These are phyloP conservation scores for Thermophis baileyi DNA, from an alignment of 2,113 vertebrate genomes.

Conservation along the genomic window DNA sequence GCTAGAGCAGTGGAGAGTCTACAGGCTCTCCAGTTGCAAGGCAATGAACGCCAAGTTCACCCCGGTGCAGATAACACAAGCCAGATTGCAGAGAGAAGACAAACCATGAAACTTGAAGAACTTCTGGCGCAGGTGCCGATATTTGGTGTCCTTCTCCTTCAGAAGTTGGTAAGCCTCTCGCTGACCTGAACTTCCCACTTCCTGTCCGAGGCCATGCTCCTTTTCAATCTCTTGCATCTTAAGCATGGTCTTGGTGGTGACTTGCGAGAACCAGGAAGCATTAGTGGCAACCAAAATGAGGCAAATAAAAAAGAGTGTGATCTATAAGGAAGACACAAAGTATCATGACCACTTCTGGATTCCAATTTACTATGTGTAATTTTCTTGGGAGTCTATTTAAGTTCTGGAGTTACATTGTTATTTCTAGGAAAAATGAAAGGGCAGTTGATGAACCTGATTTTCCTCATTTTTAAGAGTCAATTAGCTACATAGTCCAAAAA, in stretches of 20 bases:
- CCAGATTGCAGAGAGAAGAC: constrained; percentile 80
- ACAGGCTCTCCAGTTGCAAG: constrained; percentile 75
- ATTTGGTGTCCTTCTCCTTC: constrained; percentile 81
- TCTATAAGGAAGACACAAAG: constrained; percentile 60
- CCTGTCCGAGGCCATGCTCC: constrained; percentile 77
- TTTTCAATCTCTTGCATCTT: constrained; percentile 77
- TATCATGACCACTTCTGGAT: neutral
- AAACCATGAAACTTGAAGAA: constrained; percentile 81
- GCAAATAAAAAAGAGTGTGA: constrained; percentile 71
- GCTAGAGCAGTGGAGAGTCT: neutral
- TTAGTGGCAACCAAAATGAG: constrained; percentile 71
- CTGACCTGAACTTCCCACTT: constrained; percentile 66
- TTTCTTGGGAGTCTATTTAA: neutral
- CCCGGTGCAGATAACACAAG: constrained; percentile 76
- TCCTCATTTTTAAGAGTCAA: neutral
- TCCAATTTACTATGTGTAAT: neutral
- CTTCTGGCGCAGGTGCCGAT: constrained; percentile 59
- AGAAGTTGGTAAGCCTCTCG: constrained; percentile 77
- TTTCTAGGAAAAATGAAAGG: neutral
- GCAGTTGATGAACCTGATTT: neutral
- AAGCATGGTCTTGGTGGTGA: constrained; percentile 70
- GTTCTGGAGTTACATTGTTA: neutral
- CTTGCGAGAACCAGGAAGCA: constrained; percentile 76
- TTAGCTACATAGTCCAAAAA: neutral
- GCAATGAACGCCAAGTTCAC: constrained; percentile 75